Conservation (phyloP, 2,113 vertebrate species). For the Sinocyclocheilus anophthalmus region DNA sequence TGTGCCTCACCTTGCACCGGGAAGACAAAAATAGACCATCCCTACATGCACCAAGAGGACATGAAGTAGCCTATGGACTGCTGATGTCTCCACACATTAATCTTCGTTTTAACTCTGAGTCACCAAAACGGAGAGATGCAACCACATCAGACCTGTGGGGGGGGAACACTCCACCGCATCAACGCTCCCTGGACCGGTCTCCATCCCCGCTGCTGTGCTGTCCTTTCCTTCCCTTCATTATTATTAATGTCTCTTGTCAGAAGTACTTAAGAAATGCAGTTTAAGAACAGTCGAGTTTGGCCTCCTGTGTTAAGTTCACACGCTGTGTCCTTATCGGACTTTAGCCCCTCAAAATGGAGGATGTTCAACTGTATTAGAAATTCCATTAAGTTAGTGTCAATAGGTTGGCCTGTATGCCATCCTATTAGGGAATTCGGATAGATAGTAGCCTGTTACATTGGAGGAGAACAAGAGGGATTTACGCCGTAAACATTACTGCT, state of each 20-base stretch:
- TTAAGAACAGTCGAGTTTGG: slow-evolving; percentile 35
- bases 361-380: slow-evolving; percentile 40
- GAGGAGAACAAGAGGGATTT: slow-evolving; percentile 24
- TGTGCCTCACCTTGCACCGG: slow-evolving; percentile 15
- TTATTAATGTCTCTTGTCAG: slow-evolving; percentile 35
- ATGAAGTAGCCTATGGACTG: slow-evolving; percentile 33
- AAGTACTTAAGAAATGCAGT: background rate
- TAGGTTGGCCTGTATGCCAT: slow-evolving; percentile 33
- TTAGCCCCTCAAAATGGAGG: slow-evolving; percentile 19
- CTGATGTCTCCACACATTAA: slow-evolving; percentile 34
- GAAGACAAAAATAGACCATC: slow-evolving; percentile 21
- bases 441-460: slow-evolving; percentile 20
- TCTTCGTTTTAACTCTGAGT: slow-evolving; percentile 28
- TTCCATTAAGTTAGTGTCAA: slow-evolving; percentile 40
- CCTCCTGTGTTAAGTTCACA: slow-evolving; percentile 40
- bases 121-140: slow-evolving; percentile 24
- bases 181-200: background rate
- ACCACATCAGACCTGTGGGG: slow-evolving; percentile 17
- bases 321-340: slow-evolving; percentile 19
- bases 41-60: slow-evolving; percentile 3
- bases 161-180: background rate
- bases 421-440: slow-evolving; percentile 37
- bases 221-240: slow-evolving; percentile 32
- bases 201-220: background rate
- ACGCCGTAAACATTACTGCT: slow-evolving; percentile 7